Percentiles rank a stretch among this genome's conserved stretches.
phyloP scores from a whole-genome alignment of 2,888 invertebrate species.

The Cheilosia variabilis region DNA sequence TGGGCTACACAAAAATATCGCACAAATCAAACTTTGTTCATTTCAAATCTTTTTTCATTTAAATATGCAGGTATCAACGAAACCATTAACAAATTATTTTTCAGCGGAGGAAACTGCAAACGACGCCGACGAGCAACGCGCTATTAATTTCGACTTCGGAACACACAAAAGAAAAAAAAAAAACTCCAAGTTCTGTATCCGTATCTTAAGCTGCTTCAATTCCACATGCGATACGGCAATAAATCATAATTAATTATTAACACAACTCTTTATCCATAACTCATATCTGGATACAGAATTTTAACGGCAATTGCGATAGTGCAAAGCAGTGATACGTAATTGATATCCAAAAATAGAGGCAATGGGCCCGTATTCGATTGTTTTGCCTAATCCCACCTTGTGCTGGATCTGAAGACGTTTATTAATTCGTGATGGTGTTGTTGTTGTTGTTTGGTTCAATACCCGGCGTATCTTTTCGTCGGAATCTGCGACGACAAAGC shows the following conservation, averaged over 20 bases:
- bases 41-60: slow-evolving; percentile 11
- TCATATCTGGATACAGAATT: slow-evolving; percentile 39
- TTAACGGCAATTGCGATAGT: slow-evolving; percentile 19
- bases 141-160: slow-evolving; percentile 27
- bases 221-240: slow-evolving; percentile 56
- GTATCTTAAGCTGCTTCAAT: slow-evolving; percentile 43
- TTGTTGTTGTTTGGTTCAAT: slow-evolving; percentile 62
- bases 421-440: slow-evolving; percentile 9
- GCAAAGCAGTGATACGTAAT: slow-evolving; percentile 23
- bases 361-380: slow-evolving; percentile 19
- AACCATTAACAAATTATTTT: slow-evolving; percentile 51
- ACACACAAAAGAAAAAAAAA: neutral
- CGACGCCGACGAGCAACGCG: slow-evolving; percentile 25
- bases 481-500: slow-evolving; percentile 8
- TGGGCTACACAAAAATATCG: neutral
- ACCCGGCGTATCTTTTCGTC: slow-evolving; percentile 52
- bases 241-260: slow-evolving; percentile 52
- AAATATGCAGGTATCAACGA: slow-evolving; percentile 14
- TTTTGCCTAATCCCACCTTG: slow-evolving; percentile 50
- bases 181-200: slow-evolving; percentile 30
- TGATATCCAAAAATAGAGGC: slow-evolving; percentile 38
- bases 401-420: slow-evolving; percentile 36
- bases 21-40: slow-evolving; percentile 21
- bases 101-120: slow-evolving; percentile 8
- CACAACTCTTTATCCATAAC: slow-evolving; percentile 41